phyloP scores from a whole-genome alignment of 2,797 vertebrate species.

The Pangasius macronema region DNA sequence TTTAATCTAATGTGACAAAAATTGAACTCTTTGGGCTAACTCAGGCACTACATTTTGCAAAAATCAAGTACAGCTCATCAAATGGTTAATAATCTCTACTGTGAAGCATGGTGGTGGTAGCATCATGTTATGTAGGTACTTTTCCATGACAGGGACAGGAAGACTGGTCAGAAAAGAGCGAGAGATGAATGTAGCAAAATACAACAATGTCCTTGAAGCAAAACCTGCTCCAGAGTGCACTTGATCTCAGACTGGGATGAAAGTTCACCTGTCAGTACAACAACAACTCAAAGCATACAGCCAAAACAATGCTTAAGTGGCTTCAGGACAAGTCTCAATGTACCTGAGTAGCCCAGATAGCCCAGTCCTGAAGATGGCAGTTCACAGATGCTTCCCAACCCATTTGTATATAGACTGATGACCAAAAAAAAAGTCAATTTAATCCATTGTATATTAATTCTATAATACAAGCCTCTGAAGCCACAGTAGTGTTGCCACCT shows the following conservation, averaged over 20 bases:
- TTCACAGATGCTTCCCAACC: neutral
- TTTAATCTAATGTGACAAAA: neutral
- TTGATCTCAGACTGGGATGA: neutral
- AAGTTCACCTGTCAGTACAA: neutral
- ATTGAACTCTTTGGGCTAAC: neutral
- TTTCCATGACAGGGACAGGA: neutral
- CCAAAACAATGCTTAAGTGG: neutral
- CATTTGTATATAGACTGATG: neutral
- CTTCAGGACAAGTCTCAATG: neutral
- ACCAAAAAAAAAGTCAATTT: neutral
- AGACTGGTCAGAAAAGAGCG: neutral
- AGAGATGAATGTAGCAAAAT: neutral
- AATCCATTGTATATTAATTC: neutral
- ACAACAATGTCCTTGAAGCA: neutral
- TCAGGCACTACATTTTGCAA: neutral
- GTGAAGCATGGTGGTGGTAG: neutral
- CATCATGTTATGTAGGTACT: neutral
- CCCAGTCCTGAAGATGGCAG: neutral
- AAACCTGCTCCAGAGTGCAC: neutral
- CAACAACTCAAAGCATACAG: neutral
- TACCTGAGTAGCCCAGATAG: neutral
- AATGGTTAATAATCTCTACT: neutral
- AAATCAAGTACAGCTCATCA: neutral
- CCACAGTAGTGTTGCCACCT: too few relatives aligned
- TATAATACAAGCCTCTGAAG: neutral